Base-by-base conservation (phyloP, 2,113 vertebrate species). In the Nannobrachium achirus region DNA sequence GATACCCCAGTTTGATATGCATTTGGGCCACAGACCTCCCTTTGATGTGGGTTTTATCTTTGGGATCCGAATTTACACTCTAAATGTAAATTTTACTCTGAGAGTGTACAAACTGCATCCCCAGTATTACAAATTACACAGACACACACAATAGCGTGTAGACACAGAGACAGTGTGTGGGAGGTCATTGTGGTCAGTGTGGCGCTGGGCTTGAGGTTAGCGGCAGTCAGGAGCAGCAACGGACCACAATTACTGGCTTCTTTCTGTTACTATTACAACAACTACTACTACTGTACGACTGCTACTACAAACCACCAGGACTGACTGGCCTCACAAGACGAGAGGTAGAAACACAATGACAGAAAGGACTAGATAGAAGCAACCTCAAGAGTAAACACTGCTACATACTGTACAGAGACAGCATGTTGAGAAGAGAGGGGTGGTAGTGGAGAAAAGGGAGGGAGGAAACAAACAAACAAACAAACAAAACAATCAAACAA, bases 171-270 rank as follows among this genome's bases (percentile, higher is more conserved):
- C 8, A 64, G 57, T 50, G 57, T 80, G 86, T 81, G 81, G 81
- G 84, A 82, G 77, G 77, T 81, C 71, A 79, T 49, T 81, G 83
- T 85, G 82, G 85, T 86, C 82, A 87, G 76, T 75, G 66, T 72
- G 72, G 73, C n/a, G 44, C 69, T 46, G 38, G 80, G 57, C 53
- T 69, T 79, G 82, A 86, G 82, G 79, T 86, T 82, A 76, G 78
- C 51, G 63, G 71, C 69, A 57, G 71, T 68, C 75, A 68, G 50
- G 74, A 75, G 73, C 60, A 77, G 80, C 18, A 48, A 64, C n/a
- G 69, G 67, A 70, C 60, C 66, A 65, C 60, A 81, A 80, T 81
- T 80, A 84, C 70, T 73, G 71, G 80, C 74, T 76, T 57, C 41
- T 53, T 60, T 65, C 63, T 19, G 49, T 74, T 71, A 53, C 62